Evolutionary conservation across 2,113 vertebrate species (phyloP), one percentile per base, ranked within the genome.

Genomic region (Pluvialis apricaria): DNA sequence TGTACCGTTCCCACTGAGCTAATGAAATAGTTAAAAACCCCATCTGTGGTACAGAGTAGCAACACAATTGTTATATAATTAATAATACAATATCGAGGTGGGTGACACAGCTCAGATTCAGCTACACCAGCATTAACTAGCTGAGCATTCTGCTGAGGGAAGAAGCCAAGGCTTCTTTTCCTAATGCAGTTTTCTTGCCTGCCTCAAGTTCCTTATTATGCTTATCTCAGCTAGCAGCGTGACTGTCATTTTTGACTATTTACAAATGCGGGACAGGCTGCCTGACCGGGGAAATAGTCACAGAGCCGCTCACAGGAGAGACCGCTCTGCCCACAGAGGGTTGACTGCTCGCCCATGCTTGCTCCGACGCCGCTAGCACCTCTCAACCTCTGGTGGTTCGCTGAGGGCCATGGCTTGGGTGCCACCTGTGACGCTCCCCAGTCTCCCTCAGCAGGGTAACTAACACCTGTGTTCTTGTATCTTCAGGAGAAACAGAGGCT

Each of bases 11-110:
- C 92, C 38, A 87, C 83, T 20, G 91, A 80, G 91, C 66, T 95
- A 95, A 95, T 91, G 66, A 82, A 97, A 94, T 20, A 73, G 92
- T 91, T 92, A 96, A 97, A 95, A 79, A 42, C 49, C 44, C 62
- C 68, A 72, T 80, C 32, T 0, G 0, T 20, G 38, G 49, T 38
- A 91, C 40, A 61, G 82, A 92, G 90, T 6, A 88, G 95, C 64
- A 94, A 88, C 77, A 89, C 45, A 15, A 82, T 61, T 86, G n/a
- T 96, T 94, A 94, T 16, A 65, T 66, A 93, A 96, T 95, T 96
- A 96, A 89, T 80, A 94, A 66, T n/a, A 94, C 70, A 95, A 82
- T 89, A 77, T 66, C 4, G 5, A 85, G 51, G 70, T 77, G 62
- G 49, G 82, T 77, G 88, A 80, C 45, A 86, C 5, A 72, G 84